These are phyloP conservation scores for Zeuzera pyrina DNA, from an alignment of 2,888 invertebrate genomes.

Conservation along the genomic window DNA sequence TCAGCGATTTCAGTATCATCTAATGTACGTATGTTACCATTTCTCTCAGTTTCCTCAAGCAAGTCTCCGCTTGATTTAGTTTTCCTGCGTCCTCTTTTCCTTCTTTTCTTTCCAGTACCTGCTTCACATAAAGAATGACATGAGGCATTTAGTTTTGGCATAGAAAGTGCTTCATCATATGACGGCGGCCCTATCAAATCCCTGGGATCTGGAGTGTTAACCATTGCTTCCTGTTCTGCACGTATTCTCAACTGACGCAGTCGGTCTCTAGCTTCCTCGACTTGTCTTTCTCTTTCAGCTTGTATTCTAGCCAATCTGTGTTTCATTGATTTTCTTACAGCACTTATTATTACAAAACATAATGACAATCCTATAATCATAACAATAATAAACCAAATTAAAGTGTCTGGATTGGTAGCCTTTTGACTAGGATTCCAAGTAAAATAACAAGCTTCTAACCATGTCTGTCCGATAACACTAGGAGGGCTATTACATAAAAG, in stretches of 20 bases:
- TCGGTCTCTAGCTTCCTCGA: slow-evolving; percentile 73
- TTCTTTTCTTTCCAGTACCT: slow-evolving; percentile 51
- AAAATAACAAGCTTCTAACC: slow-evolving; percentile 78
- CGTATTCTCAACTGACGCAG: slow-evolving; percentile 67
- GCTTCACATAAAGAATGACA: slow-evolving; percentile 69
- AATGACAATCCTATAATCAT: slow-evolving; percentile 69
- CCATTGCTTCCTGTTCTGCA: slow-evolving; percentile 66
- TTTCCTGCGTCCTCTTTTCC: slow-evolving; percentile 57
- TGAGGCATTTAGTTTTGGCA: slow-evolving; percentile 79
- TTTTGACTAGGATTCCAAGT: slow-evolving; percentile 71
- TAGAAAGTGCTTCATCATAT: slow-evolving; percentile 83
- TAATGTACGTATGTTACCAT: slow-evolving; percentile 42
- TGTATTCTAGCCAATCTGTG: slow-evolving; percentile 61
- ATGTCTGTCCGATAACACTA: slow-evolving; percentile 74
- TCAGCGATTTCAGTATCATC: slow-evolving; percentile 46
- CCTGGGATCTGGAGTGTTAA: slow-evolving; percentile 78
- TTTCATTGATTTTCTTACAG: slow-evolving; percentile 70
- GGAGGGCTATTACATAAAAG: slow-evolving; percentile 79
- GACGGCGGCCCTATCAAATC: slow-evolving; percentile 81
- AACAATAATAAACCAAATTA: slow-evolving; percentile 74
- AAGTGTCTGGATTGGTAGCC: slow-evolving; percentile 50
- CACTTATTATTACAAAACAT: slow-evolving; percentile 66
- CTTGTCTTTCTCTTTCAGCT: slow-evolving; percentile 69
- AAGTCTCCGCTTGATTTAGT: slow-evolving; percentile 67
- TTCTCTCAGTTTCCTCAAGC: slow-evolving; percentile 57